Percentiles rank a stretch among this genome's conserved stretches.
These are phyloP conservation scores for Eulemur mongoz DNA, from an alignment of 2,797 vertebrate genomes.

Conservation along the genomic window DNA sequence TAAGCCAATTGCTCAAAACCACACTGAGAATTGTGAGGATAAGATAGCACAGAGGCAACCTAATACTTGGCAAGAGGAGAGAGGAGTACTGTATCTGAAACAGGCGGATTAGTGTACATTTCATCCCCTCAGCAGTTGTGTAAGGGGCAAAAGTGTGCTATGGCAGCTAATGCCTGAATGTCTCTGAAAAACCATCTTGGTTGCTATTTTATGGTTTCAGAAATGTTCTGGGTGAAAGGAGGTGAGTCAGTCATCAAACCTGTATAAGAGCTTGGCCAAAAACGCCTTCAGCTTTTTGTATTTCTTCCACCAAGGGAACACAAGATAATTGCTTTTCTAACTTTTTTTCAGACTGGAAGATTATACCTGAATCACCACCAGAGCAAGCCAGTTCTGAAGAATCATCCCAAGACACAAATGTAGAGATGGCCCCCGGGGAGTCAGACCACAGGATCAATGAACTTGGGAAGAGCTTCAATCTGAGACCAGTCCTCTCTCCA, in stretches of 20 bases:
- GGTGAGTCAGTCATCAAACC: not conserved
- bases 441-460: not conserved
- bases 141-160: not conserved
- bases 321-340: not conserved
- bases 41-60: not conserved
- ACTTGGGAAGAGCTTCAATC: not conserved
- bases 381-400: not conserved
- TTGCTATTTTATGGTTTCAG: not conserved
- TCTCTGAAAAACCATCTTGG: not conserved
- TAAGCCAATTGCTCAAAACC: not conserved
- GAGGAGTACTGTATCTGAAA: not conserved
- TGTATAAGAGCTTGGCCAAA: not conserved
- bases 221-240: not conserved
- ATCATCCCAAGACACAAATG: not conserved
- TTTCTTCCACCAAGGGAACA: not conserved
- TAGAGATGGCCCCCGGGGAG: not conserved
- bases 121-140: not conserved
- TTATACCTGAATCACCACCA: not conserved
- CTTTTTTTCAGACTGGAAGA: conserved; percentile 43
- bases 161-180: not conserved
- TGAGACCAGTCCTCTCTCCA: not conserved
- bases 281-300: not conserved
- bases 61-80: not conserved
- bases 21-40: not conserved
- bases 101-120: no score